Percentiles rank a stretch among this genome's conserved stretches.
Conservation (phyloP, 1,140 invertebrate genomes). For the Brachionus angularis region DNA sequence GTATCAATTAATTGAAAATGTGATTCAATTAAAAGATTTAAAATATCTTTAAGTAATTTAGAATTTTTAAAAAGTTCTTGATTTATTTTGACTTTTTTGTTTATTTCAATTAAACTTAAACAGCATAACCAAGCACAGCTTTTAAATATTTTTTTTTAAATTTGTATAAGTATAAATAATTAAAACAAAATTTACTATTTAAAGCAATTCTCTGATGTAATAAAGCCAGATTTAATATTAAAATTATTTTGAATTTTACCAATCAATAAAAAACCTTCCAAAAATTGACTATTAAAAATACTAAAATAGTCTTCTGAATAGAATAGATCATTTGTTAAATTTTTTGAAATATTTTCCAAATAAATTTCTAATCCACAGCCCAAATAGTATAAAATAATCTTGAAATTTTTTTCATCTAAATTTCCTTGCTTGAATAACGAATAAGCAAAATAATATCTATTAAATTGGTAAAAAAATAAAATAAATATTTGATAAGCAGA, state of each 20-base stretch:
- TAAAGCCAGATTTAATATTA: neutral
- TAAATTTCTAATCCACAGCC: neutral
- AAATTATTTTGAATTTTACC: slow-evolving; percentile 15
- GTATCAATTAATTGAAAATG: neutral
- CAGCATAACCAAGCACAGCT: slow-evolving; percentile 35
- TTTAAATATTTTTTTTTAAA: neutral
- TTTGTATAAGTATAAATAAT: neutral
- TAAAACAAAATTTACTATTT: neutral
- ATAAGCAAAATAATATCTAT: slow-evolving; percentile 35
- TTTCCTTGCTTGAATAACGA: neutral
- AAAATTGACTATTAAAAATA: slow-evolving; percentile 29
- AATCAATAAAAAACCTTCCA: slow-evolving; percentile 28
- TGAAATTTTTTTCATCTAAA: neutral
- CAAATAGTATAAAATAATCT: neutral
- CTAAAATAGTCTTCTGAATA: slow-evolving; percentile 6
- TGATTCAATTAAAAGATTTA: slow-evolving; percentile 11
- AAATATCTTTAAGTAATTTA: slow-evolving; percentile 2
- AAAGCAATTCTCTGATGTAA: slow-evolving; percentile 20
- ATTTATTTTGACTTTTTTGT: neutral
- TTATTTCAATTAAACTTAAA: slow-evolving; percentile 15
- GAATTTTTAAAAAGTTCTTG: neutral
- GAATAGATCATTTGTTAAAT: neutral
- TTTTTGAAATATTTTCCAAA: slow-evolving; percentile 1
- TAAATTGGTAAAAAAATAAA: neutral
- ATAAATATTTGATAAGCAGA: no score